Conservation (phyloP, 2,113 vertebrate genomes). For the Montifringilla adamsi region DNA sequence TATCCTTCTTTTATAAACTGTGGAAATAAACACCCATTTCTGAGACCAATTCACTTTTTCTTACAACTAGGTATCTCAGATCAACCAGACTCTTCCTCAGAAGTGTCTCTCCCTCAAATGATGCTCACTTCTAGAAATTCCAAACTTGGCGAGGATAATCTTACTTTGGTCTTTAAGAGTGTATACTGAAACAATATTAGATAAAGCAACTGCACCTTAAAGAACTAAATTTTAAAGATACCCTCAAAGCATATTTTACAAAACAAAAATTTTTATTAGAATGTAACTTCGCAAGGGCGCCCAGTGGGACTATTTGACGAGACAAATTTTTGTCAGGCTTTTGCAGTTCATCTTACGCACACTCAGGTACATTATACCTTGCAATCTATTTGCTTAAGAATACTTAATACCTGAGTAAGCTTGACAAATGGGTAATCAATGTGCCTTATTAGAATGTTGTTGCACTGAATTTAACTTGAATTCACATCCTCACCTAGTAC, state of each 20-base stretch:
- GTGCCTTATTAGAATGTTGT: not conserved
- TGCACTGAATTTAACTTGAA: not conserved
- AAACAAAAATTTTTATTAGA: not conserved
- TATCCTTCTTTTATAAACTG: not conserved
- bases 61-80: not conserved
- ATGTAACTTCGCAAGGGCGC: not conserved
- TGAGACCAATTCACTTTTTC: not conserved
- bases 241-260: not conserved
- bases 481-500: not conserved
- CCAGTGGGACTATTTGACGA: not conserved
- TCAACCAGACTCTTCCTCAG: not conserved
- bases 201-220: not conserved
- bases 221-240: not conserved
- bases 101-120: not conserved
- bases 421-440: not conserved
- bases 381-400: not conserved
- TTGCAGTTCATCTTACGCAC: not conserved
- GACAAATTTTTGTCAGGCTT: not conserved
- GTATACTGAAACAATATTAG: not conserved
- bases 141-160: not conserved
- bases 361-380: not conserved
- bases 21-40: not conserved
- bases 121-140: not conserved
- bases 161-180: not conserved
- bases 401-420: not conserved